Conservation (phyloP, 2,797 vertebrate genomes). For the Philypnodon macrostomus region DNA sequence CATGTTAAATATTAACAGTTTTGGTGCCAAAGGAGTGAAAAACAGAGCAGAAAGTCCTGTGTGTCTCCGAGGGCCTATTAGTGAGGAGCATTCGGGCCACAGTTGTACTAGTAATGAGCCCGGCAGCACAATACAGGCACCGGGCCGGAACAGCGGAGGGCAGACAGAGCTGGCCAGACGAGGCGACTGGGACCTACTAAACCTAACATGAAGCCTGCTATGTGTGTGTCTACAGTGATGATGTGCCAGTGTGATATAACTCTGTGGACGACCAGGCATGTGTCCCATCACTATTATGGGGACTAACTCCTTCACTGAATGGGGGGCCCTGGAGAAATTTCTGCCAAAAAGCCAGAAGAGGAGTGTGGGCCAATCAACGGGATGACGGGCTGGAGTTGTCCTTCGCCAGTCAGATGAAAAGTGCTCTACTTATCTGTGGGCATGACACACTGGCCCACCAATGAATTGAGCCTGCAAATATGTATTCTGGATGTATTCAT, state of each 20-base stretch:
- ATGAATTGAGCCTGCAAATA: constrained; percentile 56
- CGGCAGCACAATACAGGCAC: constrained; percentile 80
- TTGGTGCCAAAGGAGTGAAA: constrained; percentile 46
- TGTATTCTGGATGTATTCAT: constrained; percentile 33
- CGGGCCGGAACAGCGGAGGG: constrained; percentile 81
- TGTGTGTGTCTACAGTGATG: constrained; percentile 25
- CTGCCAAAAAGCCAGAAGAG: constrained; percentile 71
- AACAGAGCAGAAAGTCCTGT: constrained; percentile 58
- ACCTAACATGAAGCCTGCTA: constrained; percentile 63
- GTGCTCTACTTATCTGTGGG: constrained; percentile 68
- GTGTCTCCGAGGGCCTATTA: constrained; percentile 73
- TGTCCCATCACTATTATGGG: constrained; percentile 66
- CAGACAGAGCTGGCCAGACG: constrained; percentile 78
- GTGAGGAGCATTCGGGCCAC: constrained; percentile 71
- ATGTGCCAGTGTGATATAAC: constrained; percentile 21
- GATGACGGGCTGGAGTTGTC: constrained; percentile 69
- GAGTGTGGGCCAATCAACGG: constrained; percentile 73
- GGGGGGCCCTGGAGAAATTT: constrained; percentile 60
- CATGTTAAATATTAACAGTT: constrained; percentile 67
- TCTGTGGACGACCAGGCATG: constrained; percentile 49
- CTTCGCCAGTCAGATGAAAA: constrained; percentile 73
- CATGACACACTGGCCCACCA: constrained; percentile 58
- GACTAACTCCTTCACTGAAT: constrained; percentile 64
- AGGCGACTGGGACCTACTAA: constrained; percentile 68
- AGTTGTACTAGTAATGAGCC: constrained; percentile 80